Evolutionary conservation across 1,140 invertebrate species (phyloP).

Genomic region (Drosophila mayri): DNA sequence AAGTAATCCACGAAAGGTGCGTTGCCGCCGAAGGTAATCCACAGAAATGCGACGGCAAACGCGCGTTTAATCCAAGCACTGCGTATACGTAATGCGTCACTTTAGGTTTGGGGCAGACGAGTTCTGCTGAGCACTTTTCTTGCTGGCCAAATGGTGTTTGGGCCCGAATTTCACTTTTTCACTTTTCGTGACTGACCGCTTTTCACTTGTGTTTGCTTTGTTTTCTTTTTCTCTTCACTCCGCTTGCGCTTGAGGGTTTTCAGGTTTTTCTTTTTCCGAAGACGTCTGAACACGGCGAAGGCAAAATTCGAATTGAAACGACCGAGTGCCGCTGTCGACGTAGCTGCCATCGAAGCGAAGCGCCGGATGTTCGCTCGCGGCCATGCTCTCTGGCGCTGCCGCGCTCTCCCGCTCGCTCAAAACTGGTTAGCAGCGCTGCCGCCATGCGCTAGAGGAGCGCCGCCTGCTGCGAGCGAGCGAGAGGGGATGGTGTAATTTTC

Average conservation of each 20-base stretch:
- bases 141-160: constrained; percentile 34
- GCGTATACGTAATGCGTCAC: constrained; percentile 20
- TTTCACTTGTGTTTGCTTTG: constrained; percentile 32
- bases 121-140: constrained; percentile 33
- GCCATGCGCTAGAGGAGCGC: constrained; percentile 35
- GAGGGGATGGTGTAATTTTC: constrained; percentile 71
- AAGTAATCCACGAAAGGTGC: constrained; percentile 61
- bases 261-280: constrained; percentile 73
- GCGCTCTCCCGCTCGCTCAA: constrained; percentile 37
- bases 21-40: constrained; percentile 45
- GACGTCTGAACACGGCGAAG: constrained; percentile 82
- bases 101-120: constrained; percentile 34
- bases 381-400: constrained; percentile 15
- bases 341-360: constrained; percentile 60
- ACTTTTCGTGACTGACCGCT: constrained; percentile 32
- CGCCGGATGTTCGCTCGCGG: constrained; percentile 5
- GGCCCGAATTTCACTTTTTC: constrained; percentile 46
- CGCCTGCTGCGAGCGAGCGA: constrained; percentile 51
- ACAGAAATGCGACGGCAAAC: constrained; percentile 50
- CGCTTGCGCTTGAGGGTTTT: constrained; percentile 42
- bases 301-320: constrained; percentile 82
- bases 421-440: constrained; percentile 60
- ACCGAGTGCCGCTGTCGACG: constrained; percentile 26
- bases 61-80: constrained; percentile 57
- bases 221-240: constrained; percentile 28